These are phyloP conservation scores for Apotomis turbidana DNA, from an alignment of 2,888 invertebrate species.

Conservation along the genomic window DNA sequence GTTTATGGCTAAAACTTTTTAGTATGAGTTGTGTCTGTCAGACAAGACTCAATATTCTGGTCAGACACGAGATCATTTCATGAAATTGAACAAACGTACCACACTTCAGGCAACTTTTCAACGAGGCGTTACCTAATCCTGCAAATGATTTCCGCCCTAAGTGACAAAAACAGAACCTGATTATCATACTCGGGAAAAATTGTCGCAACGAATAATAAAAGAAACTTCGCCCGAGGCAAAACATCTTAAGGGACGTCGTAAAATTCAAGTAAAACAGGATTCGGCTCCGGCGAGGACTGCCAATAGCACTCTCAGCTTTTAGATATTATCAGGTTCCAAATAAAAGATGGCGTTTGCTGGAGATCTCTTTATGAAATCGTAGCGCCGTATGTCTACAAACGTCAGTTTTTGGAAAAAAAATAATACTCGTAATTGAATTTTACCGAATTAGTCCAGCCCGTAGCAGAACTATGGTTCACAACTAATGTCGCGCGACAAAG, in stretches of 20 bases:
- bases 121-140: constrained; percentile 13
- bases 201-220: constrained; percentile 31
- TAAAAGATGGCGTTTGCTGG: constrained; percentile 13
- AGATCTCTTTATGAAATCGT: constrained; percentile 15
- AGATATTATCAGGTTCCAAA: constrained; percentile 30
- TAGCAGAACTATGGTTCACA: too few species aligned
- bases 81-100: too few species aligned
- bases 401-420: too few species aligned
- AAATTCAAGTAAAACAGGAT: constrained; percentile 27
- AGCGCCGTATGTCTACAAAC: background rate
- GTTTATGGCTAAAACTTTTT: too few species aligned
- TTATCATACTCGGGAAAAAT: constrained; percentile 28
- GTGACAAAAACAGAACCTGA: constrained; percentile 26
- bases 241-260: constrained; percentile 32
- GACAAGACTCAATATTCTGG: too few species aligned
- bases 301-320: constrained; percentile 11
- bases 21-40: too few species aligned
- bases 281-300: background rate
- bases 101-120: background rate
- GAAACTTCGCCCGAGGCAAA: constrained; percentile 24
- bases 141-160: constrained; percentile 6
- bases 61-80: too few species aligned
- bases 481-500: too few species aligned
- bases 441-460: too few species aligned
- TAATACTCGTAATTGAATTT: too few species aligned